Base-by-base conservation (phyloP, 2,113 vertebrate genomes). In the Sclerurus mexicanus region DNA sequence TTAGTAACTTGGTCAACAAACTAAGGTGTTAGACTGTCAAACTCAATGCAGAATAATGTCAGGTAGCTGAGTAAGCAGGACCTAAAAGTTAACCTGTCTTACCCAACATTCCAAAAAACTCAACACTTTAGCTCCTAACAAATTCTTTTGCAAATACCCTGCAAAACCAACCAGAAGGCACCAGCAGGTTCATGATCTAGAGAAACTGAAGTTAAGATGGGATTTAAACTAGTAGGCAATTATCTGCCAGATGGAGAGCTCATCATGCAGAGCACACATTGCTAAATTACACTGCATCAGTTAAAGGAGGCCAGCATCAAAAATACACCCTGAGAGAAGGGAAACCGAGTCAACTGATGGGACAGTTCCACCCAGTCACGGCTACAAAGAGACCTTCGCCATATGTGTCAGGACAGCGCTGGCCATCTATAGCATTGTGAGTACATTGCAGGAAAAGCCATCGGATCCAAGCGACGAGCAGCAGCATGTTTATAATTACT, bases 221-320 rank as follows among this genome's bases (percentile, higher is more conserved):
- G 89, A 96, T 95, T 94, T 95, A 84, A 95, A 87, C 80, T 64
- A 86, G 62, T 47, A 77, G 89, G 75, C 64, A 93, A 91, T 95
- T 85, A 96, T 33, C 84, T 92, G 68, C 75, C 95, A 96, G 88
- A 95, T 84, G 66, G 90, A 84, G 75, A 89, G 78, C 85, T 87
- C 87, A 55, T 33, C 55, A 25, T 3, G 28, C 58, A 33, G 24
- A 67, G 52, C 22, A 72, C 56, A 60, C 69, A 59, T 27, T 33
- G 46, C 83, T 92, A 72, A 89, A 83, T 67, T 92, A 66, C 13
- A 14, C 76, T 0, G 21, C 13, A 35, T 33, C 82, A 87, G 50
- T 79, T 67, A 58, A 68, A 60, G 39, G 52, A 83, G 75, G 21
- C 62, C 55, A 74, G 39, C 60, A 44, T 12, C 55, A 84, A 80